phyloP scores from a whole-genome alignment of 2,113 vertebrate species.

The Apus apus region DNA sequence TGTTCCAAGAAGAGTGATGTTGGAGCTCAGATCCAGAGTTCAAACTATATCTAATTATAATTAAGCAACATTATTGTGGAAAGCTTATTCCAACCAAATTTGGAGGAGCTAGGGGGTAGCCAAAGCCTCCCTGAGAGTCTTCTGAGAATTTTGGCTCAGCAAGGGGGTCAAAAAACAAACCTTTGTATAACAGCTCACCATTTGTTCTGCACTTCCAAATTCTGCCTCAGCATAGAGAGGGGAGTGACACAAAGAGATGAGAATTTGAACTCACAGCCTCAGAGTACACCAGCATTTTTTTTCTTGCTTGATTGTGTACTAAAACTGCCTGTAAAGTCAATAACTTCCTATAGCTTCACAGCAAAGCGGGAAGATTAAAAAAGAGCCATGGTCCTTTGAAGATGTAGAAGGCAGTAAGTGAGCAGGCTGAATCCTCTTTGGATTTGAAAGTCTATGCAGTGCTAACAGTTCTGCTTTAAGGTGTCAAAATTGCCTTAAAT shows the following conservation, averaged over 20 bases:
- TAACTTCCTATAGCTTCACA: slow-evolving; percentile 74
- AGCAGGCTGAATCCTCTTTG: slow-evolving; percentile 77
- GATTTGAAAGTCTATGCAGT: slow-evolving; percentile 72
- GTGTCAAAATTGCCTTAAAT: slow-evolving; percentile 80
- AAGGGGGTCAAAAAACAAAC: slow-evolving; percentile 27
- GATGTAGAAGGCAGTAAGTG: slow-evolving; percentile 77
- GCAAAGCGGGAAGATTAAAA: slow-evolving; percentile 75
- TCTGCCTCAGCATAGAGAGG: slow-evolving; percentile 5
- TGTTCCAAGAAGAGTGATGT: background rate
- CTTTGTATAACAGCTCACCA: background rate
- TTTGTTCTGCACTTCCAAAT: slow-evolving; percentile 45
- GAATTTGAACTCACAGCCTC: slow-evolving; percentile 73
- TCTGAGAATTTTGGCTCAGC: background rate
- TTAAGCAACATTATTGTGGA: background rate
- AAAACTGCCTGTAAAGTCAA: slow-evolving; percentile 74
- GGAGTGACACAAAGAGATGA: slow-evolving; percentile 50
- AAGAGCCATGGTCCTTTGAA: slow-evolving; percentile 78
- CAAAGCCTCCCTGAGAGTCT: slow-evolving; percentile 45
- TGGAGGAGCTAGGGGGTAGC: slow-evolving; percentile 32
- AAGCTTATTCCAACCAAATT: slow-evolving; percentile 22
- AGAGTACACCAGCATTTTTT: slow-evolving; percentile 40
- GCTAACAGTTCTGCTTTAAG: slow-evolving; percentile 70
- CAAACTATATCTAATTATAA: slow-evolving; percentile 1
- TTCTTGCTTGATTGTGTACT: slow-evolving; percentile 69
- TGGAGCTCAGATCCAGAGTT: background rate